These are phyloP conservation scores for Deilephila porcellus DNA, from an alignment of 2,888 invertebrate genomes.

Conservation along the genomic window DNA sequence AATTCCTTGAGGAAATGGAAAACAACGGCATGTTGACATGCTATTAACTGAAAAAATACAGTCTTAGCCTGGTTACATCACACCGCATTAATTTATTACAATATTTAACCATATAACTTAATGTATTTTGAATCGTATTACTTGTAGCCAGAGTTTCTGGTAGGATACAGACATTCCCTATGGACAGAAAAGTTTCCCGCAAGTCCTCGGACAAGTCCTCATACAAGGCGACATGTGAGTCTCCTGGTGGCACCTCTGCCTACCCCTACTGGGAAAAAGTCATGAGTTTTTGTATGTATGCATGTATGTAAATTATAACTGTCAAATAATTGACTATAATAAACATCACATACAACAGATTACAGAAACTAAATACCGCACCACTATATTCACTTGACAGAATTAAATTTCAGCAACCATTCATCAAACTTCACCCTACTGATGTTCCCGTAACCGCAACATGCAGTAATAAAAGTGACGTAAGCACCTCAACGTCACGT, in stretches of 20 bases:
- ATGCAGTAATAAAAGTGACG: background rate
- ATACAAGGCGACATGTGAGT: no score
- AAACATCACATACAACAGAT: no score
- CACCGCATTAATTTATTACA: background rate
- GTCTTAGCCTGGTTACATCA: no score
- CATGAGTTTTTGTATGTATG: no score
- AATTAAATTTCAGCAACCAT: background rate
- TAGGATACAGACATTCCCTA: background rate
- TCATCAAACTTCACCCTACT: background rate
- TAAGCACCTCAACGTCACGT: background rate
- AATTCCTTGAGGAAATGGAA: no score
- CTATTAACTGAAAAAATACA: no score
- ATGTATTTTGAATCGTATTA: constrained; percentile 9
- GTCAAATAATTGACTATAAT: no score
- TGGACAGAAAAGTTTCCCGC: constrained; percentile 32
- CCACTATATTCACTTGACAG: background rate
- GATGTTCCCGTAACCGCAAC: background rate
- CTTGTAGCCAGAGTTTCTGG: background rate
- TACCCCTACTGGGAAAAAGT: no score
- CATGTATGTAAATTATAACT: no score
- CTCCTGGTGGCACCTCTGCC: no score
- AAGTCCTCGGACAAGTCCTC: constrained; percentile 34
- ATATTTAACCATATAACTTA: background rate
- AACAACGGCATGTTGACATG: no score
- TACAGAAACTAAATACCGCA: no score